Evolutionary conservation across 2,797 vertebrate genomes (phyloP).

Genomic region (Protosalanx chinensis): DNA sequence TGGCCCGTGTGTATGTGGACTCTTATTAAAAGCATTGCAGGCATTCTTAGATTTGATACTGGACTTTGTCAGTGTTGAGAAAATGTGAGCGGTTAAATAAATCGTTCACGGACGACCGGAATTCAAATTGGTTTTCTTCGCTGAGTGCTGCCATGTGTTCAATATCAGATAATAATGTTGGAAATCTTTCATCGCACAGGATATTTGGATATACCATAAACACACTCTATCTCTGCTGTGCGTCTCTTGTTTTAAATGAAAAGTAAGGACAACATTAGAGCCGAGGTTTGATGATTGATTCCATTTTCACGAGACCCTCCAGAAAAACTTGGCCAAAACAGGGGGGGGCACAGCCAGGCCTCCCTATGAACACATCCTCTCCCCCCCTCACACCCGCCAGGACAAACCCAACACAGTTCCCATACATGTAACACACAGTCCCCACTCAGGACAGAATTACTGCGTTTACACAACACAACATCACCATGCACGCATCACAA

Average conservation of each 20-base stretch:
- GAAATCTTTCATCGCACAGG: slow-evolving; percentile 7
- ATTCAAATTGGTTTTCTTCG: slow-evolving; percentile 32
- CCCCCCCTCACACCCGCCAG: too few species aligned
- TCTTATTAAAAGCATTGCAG: slow-evolving; percentile 28
- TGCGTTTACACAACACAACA: not conserved
- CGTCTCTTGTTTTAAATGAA: not conserved
- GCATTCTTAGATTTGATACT: slow-evolving; percentile 39
- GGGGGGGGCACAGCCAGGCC: not conserved
- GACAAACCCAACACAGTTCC: not conserved
- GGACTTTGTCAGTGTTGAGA: slow-evolving; percentile 50
- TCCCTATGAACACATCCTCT: not conserved
- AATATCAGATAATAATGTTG: slow-evolving; percentile 34
- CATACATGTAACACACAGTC: not conserved
- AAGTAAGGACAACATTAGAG: not conserved
- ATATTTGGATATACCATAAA: not conserved
- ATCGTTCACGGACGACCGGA: slow-evolving; percentile 29
- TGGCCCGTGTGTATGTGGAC: not conserved
- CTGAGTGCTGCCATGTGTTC: slow-evolving; percentile 52
- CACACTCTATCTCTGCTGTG: too few species aligned
- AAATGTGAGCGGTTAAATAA: slow-evolving; percentile 36
- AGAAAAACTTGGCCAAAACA: not conserved
- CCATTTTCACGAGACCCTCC: not conserved
- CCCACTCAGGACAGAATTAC: not conserved
- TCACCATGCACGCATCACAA: not conserved
- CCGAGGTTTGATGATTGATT: not conserved